Conservation (phyloP, 2,113 vertebrate species). For the Vulpes lagopus region DNA sequence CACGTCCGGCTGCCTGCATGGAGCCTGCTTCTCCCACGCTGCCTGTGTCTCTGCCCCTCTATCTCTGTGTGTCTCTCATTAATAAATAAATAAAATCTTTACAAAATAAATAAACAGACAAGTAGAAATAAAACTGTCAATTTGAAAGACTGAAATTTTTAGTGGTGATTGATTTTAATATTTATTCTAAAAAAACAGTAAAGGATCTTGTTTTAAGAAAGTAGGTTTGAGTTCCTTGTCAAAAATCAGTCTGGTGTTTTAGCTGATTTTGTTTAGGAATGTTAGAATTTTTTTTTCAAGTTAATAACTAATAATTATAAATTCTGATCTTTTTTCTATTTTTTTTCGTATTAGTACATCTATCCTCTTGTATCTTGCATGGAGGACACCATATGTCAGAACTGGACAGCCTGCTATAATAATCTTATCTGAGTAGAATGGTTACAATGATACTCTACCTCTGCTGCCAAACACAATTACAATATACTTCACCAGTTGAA, state of each 20-base stretch:
- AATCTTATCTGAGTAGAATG: not conserved
- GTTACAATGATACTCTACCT: rapidly evolving
- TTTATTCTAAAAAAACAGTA: not conserved
- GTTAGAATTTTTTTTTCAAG: not conserved
- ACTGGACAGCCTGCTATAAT: not conserved
- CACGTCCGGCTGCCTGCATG: too few relatives aligned
- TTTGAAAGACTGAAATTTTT: not conserved
- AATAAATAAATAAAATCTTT: too few relatives aligned
- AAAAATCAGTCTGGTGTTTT: not conserved
- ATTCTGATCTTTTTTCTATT: not conserved
- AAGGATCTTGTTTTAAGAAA: not conserved
- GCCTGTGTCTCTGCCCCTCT: too few relatives aligned
- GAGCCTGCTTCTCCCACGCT: too few relatives aligned
- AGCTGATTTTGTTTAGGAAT: not conserved
- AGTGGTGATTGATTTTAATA: not conserved
- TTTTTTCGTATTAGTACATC: not conserved
- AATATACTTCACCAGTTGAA: not conserved
- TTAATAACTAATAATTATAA: not conserved
- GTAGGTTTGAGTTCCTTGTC: not conserved
- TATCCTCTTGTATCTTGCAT: not conserved
- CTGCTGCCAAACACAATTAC: not conserved
- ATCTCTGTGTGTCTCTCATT: too few relatives aligned
- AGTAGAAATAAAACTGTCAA: not conserved
- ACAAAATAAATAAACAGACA: not conserved
- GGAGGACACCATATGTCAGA: not conserved